phyloP scores from a whole-genome alignment of 2,797 vertebrate genomes.

The Falco berigora region DNA sequence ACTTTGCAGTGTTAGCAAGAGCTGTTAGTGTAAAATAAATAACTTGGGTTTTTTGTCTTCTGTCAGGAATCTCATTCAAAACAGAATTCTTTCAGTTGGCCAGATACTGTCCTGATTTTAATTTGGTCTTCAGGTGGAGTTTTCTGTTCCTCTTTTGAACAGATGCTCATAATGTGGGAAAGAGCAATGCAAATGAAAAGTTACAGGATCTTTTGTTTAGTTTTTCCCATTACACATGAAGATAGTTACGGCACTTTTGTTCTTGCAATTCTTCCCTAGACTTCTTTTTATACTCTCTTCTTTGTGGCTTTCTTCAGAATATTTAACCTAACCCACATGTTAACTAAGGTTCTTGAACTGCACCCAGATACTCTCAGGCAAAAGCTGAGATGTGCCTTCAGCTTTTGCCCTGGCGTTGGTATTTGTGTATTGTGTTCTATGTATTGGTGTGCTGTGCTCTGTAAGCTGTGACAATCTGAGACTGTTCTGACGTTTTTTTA shows the following conservation, averaged over 20 bases:
- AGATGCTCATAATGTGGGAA: not conserved
- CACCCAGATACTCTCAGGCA: not conserved
- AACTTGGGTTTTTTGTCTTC: not conserved
- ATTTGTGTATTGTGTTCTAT: not conserved
- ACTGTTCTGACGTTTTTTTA: conserved; percentile 57
- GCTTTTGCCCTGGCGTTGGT: not conserved
- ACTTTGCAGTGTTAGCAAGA: not conserved
- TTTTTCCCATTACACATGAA: not conserved
- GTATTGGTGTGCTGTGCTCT: not conserved
- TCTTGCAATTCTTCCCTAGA: not conserved
- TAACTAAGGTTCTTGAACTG: not conserved
- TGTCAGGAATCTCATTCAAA: not conserved
- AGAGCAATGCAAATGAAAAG: not conserved
- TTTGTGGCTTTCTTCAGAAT: not conserved
- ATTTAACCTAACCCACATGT: not conserved
- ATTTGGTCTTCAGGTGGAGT: not conserved
- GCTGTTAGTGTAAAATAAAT: not conserved
- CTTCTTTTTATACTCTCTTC: not conserved
- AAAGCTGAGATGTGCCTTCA: not conserved
- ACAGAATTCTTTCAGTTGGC: not conserved
- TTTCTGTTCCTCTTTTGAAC: not conserved
- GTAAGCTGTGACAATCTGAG: not conserved
- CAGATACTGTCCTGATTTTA: not conserved
- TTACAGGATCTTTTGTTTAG: not conserved
- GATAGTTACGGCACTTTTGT: not conserved